A percentile compares a stretch with the other conserved stretches of the same genome.
These are phyloP conservation scores for Odontamblyopus lacepedii DNA, from an alignment of 2,797 vertebrate species.

Conservation along the genomic window DNA sequence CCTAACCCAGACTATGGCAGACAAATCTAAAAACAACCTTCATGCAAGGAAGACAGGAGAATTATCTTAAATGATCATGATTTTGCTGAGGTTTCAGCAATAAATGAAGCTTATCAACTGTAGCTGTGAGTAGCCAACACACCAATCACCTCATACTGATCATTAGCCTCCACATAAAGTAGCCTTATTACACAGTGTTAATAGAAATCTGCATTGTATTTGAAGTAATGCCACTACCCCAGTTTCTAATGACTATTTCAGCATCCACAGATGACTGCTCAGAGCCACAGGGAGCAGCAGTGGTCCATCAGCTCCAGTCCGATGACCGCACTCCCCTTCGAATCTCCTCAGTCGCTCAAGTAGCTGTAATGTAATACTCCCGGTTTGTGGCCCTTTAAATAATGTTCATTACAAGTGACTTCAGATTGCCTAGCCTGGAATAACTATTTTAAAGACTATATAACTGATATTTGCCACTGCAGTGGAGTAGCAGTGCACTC, in stretches of 20 bases:
- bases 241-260: constrained; percentile 27
- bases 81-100: not conserved
- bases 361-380: constrained; percentile 22
- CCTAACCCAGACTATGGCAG: not conserved
- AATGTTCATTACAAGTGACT: constrained; percentile 3
- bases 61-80: not conserved
- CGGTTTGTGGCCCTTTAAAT: constrained; percentile 29
- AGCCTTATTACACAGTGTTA: constrained; percentile 1
- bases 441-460: constrained; percentile 2
- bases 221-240: constrained; percentile 26
- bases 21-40: not conserved
- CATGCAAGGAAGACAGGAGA: not conserved
- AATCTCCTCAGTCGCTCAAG: constrained; percentile 33
- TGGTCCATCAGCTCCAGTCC: constrained; percentile 25
- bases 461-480: not conserved
- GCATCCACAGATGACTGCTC: constrained; percentile 29
- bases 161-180: constrained; percentile 15
- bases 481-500: not conserved
- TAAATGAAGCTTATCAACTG: constrained; percentile 4
- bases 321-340: constrained; percentile 20
- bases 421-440: not conserved
- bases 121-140: not conserved
- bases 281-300: constrained; percentile 16
- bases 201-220: constrained; percentile 26
- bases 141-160: not conserved